phyloP scores from a whole-genome alignment of 64 coral and sea anemone genomes.

The Montipora sp. region DNA sequence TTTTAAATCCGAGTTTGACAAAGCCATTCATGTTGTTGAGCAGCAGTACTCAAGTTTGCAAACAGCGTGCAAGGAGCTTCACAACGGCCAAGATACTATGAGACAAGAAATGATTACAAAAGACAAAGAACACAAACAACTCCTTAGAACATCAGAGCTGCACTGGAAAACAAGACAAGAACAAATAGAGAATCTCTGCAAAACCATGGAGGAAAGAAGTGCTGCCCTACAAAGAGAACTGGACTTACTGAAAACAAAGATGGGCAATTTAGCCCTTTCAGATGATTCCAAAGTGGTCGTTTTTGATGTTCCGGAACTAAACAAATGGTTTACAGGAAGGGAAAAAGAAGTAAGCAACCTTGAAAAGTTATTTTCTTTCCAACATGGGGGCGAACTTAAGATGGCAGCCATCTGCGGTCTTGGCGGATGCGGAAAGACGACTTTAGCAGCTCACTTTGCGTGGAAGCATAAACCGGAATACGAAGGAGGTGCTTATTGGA shows the following conservation, averaged over 20 bases:
- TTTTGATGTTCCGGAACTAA: conserved; percentile 49
- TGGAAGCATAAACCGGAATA: conserved; percentile 30
- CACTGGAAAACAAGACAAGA: too few relatives aligned
- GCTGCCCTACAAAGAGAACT: background rate
- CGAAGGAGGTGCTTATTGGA: conserved; percentile 55
- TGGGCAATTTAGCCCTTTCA: background rate
- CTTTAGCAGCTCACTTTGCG: conserved; percentile 46
- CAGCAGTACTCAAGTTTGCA: background rate
- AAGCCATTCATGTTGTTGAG: background rate
- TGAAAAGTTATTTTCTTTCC: background rate
- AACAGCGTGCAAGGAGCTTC: background rate
- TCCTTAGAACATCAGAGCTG: too few relatives aligned
- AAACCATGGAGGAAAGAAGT: background rate
- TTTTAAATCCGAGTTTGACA: background rate
- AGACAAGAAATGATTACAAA: background rate
- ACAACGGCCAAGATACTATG: background rate
- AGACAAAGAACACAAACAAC: too few relatives aligned
- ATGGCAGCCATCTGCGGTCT: conserved; percentile 61
- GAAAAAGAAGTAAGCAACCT: conserved; percentile 34
- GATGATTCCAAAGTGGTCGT: background rate
- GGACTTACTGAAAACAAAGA: background rate
- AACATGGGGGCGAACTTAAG: background rate
- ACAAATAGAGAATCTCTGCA: background rate
- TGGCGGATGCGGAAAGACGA: conserved; percentile 68
- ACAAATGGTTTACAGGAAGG: conserved; percentile 59